Evolutionary conservation across 2,888 invertebrate genomes (phyloP), one percentile per base, ranked within the genome.

Genomic region (Drosophila nr. medialis): DNA sequence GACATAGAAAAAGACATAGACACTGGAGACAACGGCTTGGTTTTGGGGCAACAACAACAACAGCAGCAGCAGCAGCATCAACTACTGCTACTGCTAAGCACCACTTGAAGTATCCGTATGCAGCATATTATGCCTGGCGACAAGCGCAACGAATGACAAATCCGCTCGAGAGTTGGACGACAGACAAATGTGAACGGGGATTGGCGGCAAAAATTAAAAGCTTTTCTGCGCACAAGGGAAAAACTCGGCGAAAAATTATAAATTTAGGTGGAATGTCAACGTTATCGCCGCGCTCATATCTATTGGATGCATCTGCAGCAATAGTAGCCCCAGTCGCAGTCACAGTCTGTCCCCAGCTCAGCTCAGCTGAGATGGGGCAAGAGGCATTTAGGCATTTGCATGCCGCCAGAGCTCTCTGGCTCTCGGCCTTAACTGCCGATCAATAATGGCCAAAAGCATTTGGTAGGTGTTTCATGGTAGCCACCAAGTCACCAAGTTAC

Each of bases 121-220:
- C 29, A 21, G n/a, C 36, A 29, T 30, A 15, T 32, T 59, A 56
- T 63, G 49, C 53, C 60, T 49, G 68, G 58, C 62, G 53, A 61
- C 69, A 62, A 42, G 72, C 63, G 70, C 59, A 72, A 49, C 72
- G 65, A 70, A 77, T 87, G 84, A 85, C 87, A 84, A 87, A 84
- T 85, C 76, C 79, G 72, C 75, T 65, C 61, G 66, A 75, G 71
- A 71, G 72, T 55, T 66, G 51, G 55, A 45, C 58, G 58, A 76
- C 62, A 62, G 68, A 66, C 75, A 78, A 85, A 72, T 73, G 77
- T 64, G 81, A 78, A 76, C 78, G 78, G 78, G 78, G 68, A 79
- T 75, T 77, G 90, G 88, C 90, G 90, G 90, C 83, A 90, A 90
- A 91, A 88, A 90, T 87, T 91, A 90, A 90, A 90, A 90, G 89